A percentile compares a stretch with the other conserved stretches of the same genome.
Evolutionary conservation across 2,888 invertebrate genomes (phyloP).

Genomic region (Alcis repandata): DNA sequence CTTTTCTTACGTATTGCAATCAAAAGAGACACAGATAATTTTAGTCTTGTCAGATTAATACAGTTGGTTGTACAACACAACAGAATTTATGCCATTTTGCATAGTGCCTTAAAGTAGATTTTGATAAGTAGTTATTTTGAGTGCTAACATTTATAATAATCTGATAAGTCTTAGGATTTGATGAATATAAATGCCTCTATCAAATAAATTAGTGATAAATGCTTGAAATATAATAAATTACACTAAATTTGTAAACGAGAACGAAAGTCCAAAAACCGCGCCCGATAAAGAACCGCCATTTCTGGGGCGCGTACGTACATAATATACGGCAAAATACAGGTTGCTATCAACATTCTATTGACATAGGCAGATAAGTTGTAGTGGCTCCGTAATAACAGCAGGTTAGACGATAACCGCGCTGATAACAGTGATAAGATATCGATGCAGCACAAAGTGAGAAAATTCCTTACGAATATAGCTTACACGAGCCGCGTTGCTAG

Average conservation of each 20-base stretch:
- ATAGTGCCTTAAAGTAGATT: too few relatives aligned
- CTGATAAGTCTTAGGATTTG: too few relatives aligned
- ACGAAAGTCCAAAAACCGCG: constrained; percentile 11
- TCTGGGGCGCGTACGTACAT: background rate
- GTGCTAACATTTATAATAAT: too few relatives aligned
- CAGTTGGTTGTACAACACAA: too few relatives aligned
- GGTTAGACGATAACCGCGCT: constrained; percentile 38
- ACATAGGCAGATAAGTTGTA: constrained; percentile 35
- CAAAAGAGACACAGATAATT: too few relatives aligned
- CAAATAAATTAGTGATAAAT: background rate
- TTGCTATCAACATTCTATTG: constrained; percentile 38
- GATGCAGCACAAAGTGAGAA: constrained; percentile 35
- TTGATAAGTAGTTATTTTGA: too few relatives aligned
- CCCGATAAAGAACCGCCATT: constrained; percentile 5
- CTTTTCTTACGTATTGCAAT: too few relatives aligned
- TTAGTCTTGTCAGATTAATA: too few relatives aligned
- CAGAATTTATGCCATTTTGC: too few relatives aligned
- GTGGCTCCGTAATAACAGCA: constrained; percentile 40
- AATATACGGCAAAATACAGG: constrained; percentile 26
- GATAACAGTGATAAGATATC: constrained; percentile 43
- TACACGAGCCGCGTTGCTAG: constrained; percentile 28
- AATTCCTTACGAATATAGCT: constrained; percentile 26
- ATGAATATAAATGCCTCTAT: background rate
- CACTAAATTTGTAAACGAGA: background rate
- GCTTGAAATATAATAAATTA: background rate